phyloP scores from a whole-genome alignment of 2,888 invertebrate genomes.

The Hesperia comma region DNA sequence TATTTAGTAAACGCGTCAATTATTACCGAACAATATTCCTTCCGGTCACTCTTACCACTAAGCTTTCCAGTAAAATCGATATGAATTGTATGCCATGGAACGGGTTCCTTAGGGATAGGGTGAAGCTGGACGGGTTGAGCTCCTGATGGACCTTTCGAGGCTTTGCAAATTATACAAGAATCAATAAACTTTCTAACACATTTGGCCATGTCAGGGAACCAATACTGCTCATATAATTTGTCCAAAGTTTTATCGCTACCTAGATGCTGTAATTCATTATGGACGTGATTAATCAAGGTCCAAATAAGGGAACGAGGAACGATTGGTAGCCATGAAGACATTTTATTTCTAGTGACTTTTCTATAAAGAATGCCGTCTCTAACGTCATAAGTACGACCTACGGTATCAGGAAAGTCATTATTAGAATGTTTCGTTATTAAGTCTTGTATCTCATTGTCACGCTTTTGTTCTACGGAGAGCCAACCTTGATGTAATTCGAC shows the following conservation, averaged over 20 bases:
- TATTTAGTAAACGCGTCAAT: slow-evolving; percentile 45
- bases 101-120: slow-evolving; percentile 13
- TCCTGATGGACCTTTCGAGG: not conserved
- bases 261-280: slow-evolving; percentile 36
- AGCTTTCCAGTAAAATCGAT: slow-evolving; percentile 16
- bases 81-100: slow-evolving; percentile 18
- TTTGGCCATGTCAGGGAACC: slow-evolving; percentile 42
- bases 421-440: not conserved
- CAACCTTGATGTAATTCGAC: slow-evolving; percentile 1
- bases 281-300: slow-evolving; percentile 38
- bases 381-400: not conserved
- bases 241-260: slow-evolving; percentile 37
- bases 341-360: not conserved
- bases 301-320: slow-evolving; percentile 38
- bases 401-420: not conserved
- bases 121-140: not conserved
- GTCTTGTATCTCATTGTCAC: not conserved
- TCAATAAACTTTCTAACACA: slow-evolving; percentile 24
- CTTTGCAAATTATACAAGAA: slow-evolving; percentile 33
- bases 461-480: slow-evolving; percentile 4
- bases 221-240: slow-evolving; percentile 40
- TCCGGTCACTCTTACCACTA: slow-evolving; percentile 39
- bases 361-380: not conserved
- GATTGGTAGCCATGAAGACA: slow-evolving; percentile 23
- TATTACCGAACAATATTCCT: slow-evolving; percentile 44